Evolutionary conservation across 1,140 invertebrate species (phyloP), one percentile per base, ranked within the genome.

Genomic region (Bombus breviceps): DNA sequence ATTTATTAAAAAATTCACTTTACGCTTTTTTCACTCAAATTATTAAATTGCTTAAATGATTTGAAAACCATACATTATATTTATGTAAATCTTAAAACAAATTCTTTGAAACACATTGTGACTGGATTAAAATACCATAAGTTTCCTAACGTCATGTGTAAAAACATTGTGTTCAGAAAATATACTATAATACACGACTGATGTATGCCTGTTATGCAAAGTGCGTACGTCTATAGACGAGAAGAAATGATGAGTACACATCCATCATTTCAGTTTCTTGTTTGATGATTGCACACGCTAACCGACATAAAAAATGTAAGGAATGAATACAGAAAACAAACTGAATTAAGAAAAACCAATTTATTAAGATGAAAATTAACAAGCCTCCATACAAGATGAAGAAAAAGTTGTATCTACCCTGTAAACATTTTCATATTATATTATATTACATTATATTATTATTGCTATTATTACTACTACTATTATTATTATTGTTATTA

Each of bases 121-220:
- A 91, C 92, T 90, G 93, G 92, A 93, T 89, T 92, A 92, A 92
- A 92, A 88, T 95, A 95, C 94, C 92, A 92, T 95, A 95, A 95
- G 93, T 95, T 95, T 95, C 95, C 94, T 95, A 95, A 95, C 92
- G 94, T 95, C 94, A 94, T 93, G 90, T 94, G 93, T 95, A 95
- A 95, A 95, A 95, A 95, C 92, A 95, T 95, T 95, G 94, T 95
- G 95, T 95, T 95, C 94, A 95, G 92, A 95, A 95, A 95, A 94
- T 94, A 94, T 95, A 94, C 93, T 95, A 95, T 94, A 95, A 95
- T 95, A 95, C 47, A 53, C 92, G 95, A 95, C 95, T 95, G 95
- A 95, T 92, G 92, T 92, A 92, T 93, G 92, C 93, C 93, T 92
- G 92, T 93, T 86, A 93, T 84, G 92, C 91, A 91, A 92, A 89